Percentiles rank a stretch among this genome's conserved stretches.
These are phyloP conservation scores for Yponomeuta sedellus DNA, from an alignment of 2,888 invertebrate genomes.

Conservation along the genomic window DNA sequence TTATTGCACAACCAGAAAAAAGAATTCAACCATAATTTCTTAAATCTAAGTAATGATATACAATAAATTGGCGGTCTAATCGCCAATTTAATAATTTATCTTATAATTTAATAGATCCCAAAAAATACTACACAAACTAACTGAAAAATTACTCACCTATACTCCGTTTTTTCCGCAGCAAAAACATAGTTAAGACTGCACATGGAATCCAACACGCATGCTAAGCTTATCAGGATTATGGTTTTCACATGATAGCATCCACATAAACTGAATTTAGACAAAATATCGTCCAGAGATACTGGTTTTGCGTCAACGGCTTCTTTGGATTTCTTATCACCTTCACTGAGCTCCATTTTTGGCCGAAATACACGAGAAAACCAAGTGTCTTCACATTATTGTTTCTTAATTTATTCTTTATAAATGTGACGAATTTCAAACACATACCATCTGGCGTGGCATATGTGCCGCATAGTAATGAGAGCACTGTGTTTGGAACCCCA, in stretches of 20 bases:
- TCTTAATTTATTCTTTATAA: too few species aligned
- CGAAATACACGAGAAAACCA: background rate
- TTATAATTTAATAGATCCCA: too few species aligned
- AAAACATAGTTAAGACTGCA: constrained; percentile 19
- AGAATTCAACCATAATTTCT: too few species aligned
- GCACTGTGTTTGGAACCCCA: too few species aligned
- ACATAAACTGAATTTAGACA: constrained; percentile 17
- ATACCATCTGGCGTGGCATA: too few species aligned
- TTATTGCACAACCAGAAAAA: too few species aligned
- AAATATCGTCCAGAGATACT: constrained; percentile 18
- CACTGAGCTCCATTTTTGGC: background rate
- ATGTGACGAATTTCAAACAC: too few species aligned
- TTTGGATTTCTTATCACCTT: background rate
- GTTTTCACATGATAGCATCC: constrained; percentile 17
- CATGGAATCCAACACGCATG: constrained; percentile 15
- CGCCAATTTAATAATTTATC: too few species aligned
- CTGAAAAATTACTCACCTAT: constrained; percentile 15
- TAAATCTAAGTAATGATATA: too few species aligned
- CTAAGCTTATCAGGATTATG: background rate
- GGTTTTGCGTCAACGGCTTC: background rate
- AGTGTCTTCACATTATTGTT: too few species aligned
- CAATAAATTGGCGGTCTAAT: too few species aligned
- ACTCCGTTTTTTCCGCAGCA: constrained; percentile 17
- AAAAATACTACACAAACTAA: background rate
- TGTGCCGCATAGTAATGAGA: too few species aligned